Evolutionary conservation across 2,113 vertebrate species (phyloP).

Genomic region (Corythornis cristatus): DNA sequence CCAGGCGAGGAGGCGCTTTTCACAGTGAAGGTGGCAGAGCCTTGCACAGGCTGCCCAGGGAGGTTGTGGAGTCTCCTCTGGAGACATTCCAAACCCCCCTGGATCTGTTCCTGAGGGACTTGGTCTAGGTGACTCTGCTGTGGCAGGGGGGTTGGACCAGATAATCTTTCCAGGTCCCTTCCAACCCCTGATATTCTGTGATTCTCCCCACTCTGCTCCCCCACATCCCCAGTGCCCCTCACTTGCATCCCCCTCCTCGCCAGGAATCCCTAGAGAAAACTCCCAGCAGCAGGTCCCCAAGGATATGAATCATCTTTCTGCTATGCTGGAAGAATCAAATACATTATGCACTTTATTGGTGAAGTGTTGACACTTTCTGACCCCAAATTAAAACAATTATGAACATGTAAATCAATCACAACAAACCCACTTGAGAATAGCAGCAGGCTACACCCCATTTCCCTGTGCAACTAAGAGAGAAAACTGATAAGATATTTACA

Average conservation of each 20-base stretch:
- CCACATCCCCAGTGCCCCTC: rapidly evolving
- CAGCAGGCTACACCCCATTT: background rate
- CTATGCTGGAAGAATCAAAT: background rate
- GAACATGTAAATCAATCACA: background rate
- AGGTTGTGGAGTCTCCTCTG: no score
- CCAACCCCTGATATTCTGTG: no score
- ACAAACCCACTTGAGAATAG: background rate
- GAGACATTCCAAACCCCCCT: no score
- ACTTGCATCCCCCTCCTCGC: no score
- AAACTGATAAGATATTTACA: background rate
- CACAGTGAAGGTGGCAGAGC: no score
- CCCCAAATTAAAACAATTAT: background rate
- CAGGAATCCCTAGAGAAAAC: rapidly evolving
- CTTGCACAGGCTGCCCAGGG: no score
- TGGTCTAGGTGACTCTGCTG: no score
- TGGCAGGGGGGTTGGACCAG: no score
- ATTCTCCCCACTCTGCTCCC: rapidly evolving
- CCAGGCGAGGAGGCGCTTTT: background rate
- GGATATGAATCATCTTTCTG: rapidly evolving
- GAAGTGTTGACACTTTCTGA: background rate
- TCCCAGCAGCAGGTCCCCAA: background rate
- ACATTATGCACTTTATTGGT: rapidly evolving
- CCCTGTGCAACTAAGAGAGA: background rate
- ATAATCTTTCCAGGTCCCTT: no score
- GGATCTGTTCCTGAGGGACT: no score